Evolutionary conservation across 1,140 invertebrate species (phyloP), one percentile per base, ranked within the genome.

Genomic region (Drosophila sulfurigaster): DNA sequence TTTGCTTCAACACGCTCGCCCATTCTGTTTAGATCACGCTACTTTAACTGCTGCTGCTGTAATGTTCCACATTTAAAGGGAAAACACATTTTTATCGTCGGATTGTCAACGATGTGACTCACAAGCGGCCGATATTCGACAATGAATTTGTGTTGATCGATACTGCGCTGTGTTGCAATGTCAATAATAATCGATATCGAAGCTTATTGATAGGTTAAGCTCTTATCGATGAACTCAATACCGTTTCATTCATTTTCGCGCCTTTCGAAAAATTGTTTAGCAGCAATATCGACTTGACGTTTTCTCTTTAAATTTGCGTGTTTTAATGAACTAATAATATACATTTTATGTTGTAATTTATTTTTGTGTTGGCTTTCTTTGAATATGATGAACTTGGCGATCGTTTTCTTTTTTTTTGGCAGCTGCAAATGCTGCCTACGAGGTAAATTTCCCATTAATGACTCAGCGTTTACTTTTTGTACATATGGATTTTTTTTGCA

Each of bases 351-450:
- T 32, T 28, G 35, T 5, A 52, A n/a, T 45, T 52, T 51, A 30
- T 54, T 52, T 64, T 56, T 3, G 16, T 13, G 5, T 15, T 35
- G 48, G 5, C 65, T 48, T 60, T 69, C 58, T 63, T 75, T 49
- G 13, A 32, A 25, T 48, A 32, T 41, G 15, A 35, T 63, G 32
- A 75, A 57, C 65, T 63, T 69, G 72, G 11, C 49, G 41, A 43
- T 41, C 32, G 10, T 48, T 68, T 25, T 25, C 3, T 8, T 38
- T 38, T 32, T 5, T 32, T 32, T 69, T 68, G 65, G 71, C 71
- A 32, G 38, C 41, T 5, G 41, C 6, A 25, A 20, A 6, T 5
- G 0, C 41, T 41, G 30, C 13, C n/a, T 13, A 15, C 20, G 5
- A 28, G 41, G 41, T 43, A 54, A 15, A 15, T 13, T 32, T 54